Evolutionary conservation across 2,113 vertebrate genomes (phyloP), one percentile per base, ranked within the genome.

Genomic region (Epinephelus cyanopodus): DNA sequence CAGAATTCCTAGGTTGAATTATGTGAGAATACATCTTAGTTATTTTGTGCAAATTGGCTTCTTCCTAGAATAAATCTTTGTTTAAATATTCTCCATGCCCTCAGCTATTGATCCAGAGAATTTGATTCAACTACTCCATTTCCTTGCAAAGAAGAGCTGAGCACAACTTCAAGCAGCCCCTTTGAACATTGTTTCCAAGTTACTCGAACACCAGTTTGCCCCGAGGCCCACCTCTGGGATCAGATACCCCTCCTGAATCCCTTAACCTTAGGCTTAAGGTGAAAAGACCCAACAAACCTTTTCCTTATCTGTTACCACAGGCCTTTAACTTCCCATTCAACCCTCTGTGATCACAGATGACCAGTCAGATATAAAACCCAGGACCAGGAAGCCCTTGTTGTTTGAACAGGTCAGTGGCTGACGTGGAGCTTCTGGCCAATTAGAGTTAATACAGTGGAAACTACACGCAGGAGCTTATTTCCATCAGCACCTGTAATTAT

Each of bases 401-500:
- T 94, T 84, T 87, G 87, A 91, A 81, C 79, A 87, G 91, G 79
- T 91, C 80, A 87, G 72, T n/a, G 77, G 82, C 81, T 92, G 84
- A 78, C 72, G 77, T 83, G 79, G 90, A 77, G 79, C 91, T 88
- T 89, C 79, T 81, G 87, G 69, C 87, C 90, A 94, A 93, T 94
- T 95, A 92, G 92, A 93, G 88, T 84, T 91, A 92, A 91, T 92
- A 85, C 50, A 42, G 19, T 83, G 89, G 86, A 90, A 90, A 90
- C 69, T 87, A 69, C 80, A 78, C 21, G 60, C 67, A 65, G 77
- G 77, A 87, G 87, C 72, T 27, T 72, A 67, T 86, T 88, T 88
- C 87, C 86, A 90, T 92, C 87, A 83, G 85, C 92, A 92, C 91
- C 90, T 90, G 90, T 92, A 91, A 93, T 92, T 93, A 92, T 27